Conservation (phyloP, 2,888 invertebrate genomes). For the Stenotaenia linearis region DNA sequence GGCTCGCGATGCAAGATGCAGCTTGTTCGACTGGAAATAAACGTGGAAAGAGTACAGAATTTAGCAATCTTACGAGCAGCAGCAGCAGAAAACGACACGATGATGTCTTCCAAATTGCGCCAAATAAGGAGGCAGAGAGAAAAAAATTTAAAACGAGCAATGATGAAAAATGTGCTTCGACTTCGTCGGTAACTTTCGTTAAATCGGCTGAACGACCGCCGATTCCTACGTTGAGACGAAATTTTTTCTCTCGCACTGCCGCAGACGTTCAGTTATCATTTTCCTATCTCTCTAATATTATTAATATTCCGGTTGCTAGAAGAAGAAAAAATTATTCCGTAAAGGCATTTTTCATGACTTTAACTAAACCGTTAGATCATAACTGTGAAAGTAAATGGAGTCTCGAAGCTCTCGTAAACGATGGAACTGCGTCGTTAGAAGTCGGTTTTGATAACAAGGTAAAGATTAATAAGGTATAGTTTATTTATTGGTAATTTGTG, state of each 20-base stretch:
- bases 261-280: background rate
- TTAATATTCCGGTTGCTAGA: background rate
- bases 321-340: background rate
- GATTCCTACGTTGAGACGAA: background rate
- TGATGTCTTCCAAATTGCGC: no score
- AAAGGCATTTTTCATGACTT: background rate
- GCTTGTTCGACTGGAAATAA: no score
- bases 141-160: background rate
- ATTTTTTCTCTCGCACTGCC: background rate
- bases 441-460: background rate
- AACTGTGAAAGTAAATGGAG: background rate
- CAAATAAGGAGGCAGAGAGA: no score
- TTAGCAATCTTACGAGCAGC: no score
- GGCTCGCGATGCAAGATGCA: no score
- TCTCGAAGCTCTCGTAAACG: background rate
- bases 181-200: background rate
- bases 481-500: background rate
- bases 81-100: no score
- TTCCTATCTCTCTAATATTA: background rate
- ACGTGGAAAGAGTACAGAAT: no score
- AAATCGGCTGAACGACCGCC: background rate
- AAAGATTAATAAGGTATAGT: background rate
- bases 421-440: background rate
- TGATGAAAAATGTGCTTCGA: background rate
- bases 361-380: background rate